Base-by-base conservation (phyloP, 2,113 vertebrate species). In the Centropus unirufus region DNA sequence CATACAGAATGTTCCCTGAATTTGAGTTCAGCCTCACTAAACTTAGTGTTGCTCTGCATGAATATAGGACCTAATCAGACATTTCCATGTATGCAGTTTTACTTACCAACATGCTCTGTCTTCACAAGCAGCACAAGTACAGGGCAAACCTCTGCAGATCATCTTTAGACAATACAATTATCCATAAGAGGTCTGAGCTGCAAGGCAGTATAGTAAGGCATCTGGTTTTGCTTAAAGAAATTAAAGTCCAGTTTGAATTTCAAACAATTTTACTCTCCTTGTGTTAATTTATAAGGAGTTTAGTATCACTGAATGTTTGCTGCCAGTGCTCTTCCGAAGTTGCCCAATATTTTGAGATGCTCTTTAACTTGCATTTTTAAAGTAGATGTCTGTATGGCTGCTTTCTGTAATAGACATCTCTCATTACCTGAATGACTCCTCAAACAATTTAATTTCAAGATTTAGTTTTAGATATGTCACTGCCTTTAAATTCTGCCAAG, bases 401-500 rank as follows among this genome's bases (percentile, higher is more conserved):
- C 49, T 70, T 70, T 93, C 70, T 89, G 19, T 66, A 76, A 77
- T 10, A 69, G 46, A 26, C 12, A 51, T 42, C 17, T 47, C 34
- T 87, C 66, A 54, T 87, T 75, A 90, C 36, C 57, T 44, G 5
- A 57, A 68, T 75, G 84, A 86, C 27, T 76, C 83, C 93, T 87
- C 81, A 77, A 97, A 86, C 24, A 82, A 67, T 57, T 90, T 92
- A 72, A 82, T 91, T 93, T 79, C 62, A 81, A 81, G 54, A 95
- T 96, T 96, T 96, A 87, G 89, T 96, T 96, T 93, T 95, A 61
- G 93, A 36, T 85, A 72, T 57, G 52, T 80, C 58, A 46, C 47
- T 87, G 52, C 44, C 87, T 96, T 94, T 88, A 92, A 78, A 95
- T 96, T 97, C 94, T 90, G 81, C 88, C 95, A 95, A 91, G n/a